Conservation (phyloP, 2,113 vertebrate species). For the Prolemur simus region DNA sequence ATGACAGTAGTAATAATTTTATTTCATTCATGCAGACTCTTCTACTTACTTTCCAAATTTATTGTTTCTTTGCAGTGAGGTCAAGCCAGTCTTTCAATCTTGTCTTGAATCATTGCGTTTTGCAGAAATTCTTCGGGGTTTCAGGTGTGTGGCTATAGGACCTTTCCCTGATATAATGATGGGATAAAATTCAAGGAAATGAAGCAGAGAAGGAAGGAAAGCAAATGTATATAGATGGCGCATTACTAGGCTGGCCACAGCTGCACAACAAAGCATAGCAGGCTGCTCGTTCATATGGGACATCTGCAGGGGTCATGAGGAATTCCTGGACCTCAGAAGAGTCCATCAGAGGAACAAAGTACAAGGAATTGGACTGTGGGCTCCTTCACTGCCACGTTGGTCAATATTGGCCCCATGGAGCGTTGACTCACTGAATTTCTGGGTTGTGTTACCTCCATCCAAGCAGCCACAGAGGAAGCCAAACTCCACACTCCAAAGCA, state of each 20-base stretch:
- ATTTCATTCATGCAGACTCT: background rate
- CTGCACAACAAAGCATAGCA: background rate
- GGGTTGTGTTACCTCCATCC: background rate
- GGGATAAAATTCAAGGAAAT: background rate
- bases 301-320: background rate
- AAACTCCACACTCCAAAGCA: background rate
- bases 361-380: background rate
- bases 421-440: background rate
- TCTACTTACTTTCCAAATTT: background rate
- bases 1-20: background rate
- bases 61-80: background rate
- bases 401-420: background rate
- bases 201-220: background rate
- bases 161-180: background rate
- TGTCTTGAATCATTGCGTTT: background rate
- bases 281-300: background rate
- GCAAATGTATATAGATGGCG: background rate
- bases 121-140: background rate
- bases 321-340: background rate
- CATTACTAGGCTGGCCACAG: background rate
- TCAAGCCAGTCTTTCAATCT: background rate
- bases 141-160: background rate
- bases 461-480: background rate
- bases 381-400: background rate
- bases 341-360: background rate